These are phyloP conservation scores for Parthenolecanium corni DNA, from an alignment of 2,888 invertebrate species.

Conservation along the genomic window DNA sequence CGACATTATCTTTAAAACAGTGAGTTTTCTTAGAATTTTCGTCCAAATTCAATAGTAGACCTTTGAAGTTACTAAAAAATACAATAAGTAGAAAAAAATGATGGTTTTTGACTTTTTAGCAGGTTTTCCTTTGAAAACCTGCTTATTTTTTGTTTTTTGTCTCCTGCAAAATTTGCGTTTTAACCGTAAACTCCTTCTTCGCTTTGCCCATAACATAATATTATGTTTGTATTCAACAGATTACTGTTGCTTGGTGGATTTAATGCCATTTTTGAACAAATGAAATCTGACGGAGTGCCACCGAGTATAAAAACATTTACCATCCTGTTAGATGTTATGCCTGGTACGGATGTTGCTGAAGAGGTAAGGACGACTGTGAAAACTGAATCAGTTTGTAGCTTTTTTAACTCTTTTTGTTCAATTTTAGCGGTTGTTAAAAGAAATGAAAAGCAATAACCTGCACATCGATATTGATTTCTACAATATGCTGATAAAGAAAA, in stretches of 20 bases:
- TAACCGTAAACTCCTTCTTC: conserved; percentile 4
- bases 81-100: too few species aligned
- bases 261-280: conserved; percentile 59
- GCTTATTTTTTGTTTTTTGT: too few species aligned
- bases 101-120: background rate
- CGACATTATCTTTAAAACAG: too few species aligned
- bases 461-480: conserved; percentile 69
- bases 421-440: conserved; percentile 45
- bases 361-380: conserved; percentile 37
- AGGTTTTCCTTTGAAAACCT: conserved; percentile 2
- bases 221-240: conserved; percentile 39
- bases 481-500: conserved; percentile 73
- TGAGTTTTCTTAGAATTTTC: too few species aligned
- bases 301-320: conserved; percentile 73
- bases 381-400: background rate
- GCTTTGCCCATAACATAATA: too few species aligned
- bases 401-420: background rate
- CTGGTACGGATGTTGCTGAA: conserved; percentile 55
- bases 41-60: too few species aligned
- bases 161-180: background rate
- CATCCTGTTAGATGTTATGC: conserved; percentile 59
- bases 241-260: conserved; percentile 69
- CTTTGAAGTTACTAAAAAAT: too few species aligned
- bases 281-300: conserved; percentile 52
- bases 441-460: conserved; percentile 49